Base-by-base conservation (phyloP, 2,888 invertebrate genomes). In the Therioaphis trifolii region DNA sequence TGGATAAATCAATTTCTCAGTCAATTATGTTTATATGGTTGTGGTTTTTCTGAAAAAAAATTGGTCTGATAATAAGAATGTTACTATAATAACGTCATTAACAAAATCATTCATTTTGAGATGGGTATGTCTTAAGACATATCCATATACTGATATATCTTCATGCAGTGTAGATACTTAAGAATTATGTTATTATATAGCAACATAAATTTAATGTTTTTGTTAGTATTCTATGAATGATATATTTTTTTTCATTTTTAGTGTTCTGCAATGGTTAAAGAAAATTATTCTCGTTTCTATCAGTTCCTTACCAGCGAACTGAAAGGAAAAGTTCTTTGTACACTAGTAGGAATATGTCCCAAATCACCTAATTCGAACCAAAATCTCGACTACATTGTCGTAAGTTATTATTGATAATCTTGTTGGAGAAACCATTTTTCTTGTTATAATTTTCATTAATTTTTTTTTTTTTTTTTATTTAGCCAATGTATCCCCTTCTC, bases 281-380 rank as follows among this genome's bases (percentile, higher is more conserved):
- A 96, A 87, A 96, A 96, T 89, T 95, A 94, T 87, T 90, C 92
- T 0, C 88, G 91, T 27, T 91, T 95, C 85, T 97, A 96, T 88
- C 88, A 91, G 55, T 93, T 91, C 87, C 89, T 96, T 9, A 91
- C 93, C 0, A 89, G 91, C 12, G 92, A 93, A 86, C 88, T 96
- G 86, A 91, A 96, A 87, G 91, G 93, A 0, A 91, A 92, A 69
- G 90, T 90, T n/a, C 88, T 94, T 0, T 96, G 96, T 88, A 88
- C 91, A 85, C 89, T 94, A 87, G 92, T 93, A 86, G 94, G 93
- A 12, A 90, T 95, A 68, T 95, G 95, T 86, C 91, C 90, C 35
- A 87, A 88, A 27, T 87, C 88, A 52, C 87, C 71, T 0, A 82
- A 71, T 18, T 24, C 69, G 14, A 29, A 43, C 55, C 52, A 68